phyloP scores from a whole-genome alignment of 1,140 invertebrate genomes.

The Helicoverpa zea region DNA sequence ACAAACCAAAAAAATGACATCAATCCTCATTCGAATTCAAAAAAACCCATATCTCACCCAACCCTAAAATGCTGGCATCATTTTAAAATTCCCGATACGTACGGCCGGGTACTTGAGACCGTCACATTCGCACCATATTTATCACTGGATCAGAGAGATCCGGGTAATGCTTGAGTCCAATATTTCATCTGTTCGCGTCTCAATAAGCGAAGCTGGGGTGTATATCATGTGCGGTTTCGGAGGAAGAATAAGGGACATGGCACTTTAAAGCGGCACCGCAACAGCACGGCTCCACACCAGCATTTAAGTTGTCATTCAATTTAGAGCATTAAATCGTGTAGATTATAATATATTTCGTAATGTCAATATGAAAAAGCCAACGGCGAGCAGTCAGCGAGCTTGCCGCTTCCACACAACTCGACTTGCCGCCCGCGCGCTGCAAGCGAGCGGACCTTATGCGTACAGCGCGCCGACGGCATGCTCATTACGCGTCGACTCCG shows the following conservation, averaged over 20 bases:
- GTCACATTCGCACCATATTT: constrained; percentile 66
- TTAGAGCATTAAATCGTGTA: too few relatives aligned
- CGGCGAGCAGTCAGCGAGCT: too few relatives aligned
- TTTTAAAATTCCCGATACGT: constrained; percentile 58
- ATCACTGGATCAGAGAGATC: constrained; percentile 71
- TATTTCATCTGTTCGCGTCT: constrained; percentile 71
- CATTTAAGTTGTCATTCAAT: too few relatives aligned
- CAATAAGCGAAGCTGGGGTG: constrained; percentile 58
- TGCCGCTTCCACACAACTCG: too few relatives aligned
- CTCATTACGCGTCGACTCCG: too few relatives aligned
- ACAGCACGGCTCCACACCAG: too few relatives aligned
- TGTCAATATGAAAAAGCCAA: too few relatives aligned
- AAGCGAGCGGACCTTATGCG: too few relatives aligned
- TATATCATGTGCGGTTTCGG: constrained; percentile 57
- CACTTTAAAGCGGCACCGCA: too few relatives aligned
- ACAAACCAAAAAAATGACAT: not conserved
- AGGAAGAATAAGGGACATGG: not conserved
- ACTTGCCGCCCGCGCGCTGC: too few relatives aligned
- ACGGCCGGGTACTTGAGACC: constrained; percentile 48
- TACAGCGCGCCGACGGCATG: too few relatives aligned
- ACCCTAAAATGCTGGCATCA: constrained; percentile 42
- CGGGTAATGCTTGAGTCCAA: constrained; percentile 55
- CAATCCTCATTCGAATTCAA: not conserved
- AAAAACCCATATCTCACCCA: constrained; percentile 55
- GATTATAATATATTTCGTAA: too few relatives aligned